Conservation (phyloP, 1,140 invertebrate genomes). For the Eriocheir sinensis region DNA sequence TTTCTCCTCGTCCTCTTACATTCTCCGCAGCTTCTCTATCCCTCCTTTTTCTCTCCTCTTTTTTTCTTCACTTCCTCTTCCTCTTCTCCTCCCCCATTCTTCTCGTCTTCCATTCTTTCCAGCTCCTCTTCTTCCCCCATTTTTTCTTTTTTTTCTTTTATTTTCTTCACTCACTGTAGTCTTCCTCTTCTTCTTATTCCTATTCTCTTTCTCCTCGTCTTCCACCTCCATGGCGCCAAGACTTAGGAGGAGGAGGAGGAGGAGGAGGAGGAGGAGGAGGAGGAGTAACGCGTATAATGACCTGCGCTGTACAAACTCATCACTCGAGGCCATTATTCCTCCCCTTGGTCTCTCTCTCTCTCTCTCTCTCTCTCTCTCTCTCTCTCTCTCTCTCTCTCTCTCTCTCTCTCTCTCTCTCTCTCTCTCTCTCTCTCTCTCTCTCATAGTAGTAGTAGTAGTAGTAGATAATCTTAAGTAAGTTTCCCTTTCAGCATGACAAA, state of each 20-base stretch:
- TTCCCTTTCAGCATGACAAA: no score
- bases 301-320: not conserved
- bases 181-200: not conserved
- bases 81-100: not conserved
- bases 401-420: conserved; percentile 22
- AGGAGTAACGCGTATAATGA: not conserved
- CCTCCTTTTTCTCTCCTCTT: not conserved
- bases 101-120: not conserved
- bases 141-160: not conserved
- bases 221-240: not conserved
- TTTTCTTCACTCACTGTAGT: not conserved
- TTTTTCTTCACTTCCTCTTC: not conserved
- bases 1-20: not conserved
- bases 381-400: not conserved
- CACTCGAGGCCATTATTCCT: not conserved
- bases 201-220: not conserved
- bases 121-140: not conserved
- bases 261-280: not conserved
- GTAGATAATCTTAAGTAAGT: no score
- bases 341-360: not conserved
- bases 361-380: conserved; percentile 14
- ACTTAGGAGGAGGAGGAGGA: not conserved
- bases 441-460: no score
- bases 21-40: not conserved
- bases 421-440: conserved; percentile 19